A percentile compares a stretch with the other conserved stretches of the same genome.
Conservation (phyloP, 2,888 invertebrate species). For the Ennomos fuscantarius region DNA sequence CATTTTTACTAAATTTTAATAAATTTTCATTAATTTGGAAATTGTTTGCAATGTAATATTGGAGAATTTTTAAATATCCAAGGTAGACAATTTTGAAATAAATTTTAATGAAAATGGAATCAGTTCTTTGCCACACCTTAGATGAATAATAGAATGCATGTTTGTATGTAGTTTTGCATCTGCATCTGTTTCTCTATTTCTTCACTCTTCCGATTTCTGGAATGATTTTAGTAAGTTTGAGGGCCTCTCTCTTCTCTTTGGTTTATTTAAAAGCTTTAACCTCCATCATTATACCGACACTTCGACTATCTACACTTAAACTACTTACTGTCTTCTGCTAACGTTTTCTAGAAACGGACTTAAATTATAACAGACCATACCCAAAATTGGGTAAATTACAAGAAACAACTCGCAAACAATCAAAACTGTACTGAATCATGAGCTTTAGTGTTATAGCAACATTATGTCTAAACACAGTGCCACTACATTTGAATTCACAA, state of each 20-base stretch:
- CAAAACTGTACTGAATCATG: conserved; percentile 66
- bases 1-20: conserved; percentile 71
- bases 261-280: conserved; percentile 65
- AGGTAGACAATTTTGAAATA: conserved; percentile 71
- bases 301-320: conserved; percentile 67
- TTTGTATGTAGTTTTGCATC: conserved; percentile 62
- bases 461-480: conserved; percentile 41
- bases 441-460: conserved; percentile 57
- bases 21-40: conserved; percentile 61
- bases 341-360: conserved; percentile 64
- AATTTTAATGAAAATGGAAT: conserved; percentile 72
- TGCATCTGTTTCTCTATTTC: conserved; percentile 45
- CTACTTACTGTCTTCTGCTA: conserved; percentile 56
- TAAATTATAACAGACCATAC: conserved; percentile 63
- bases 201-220: conserved; percentile 59
- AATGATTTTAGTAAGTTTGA: conserved; percentile 61
- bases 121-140: conserved; percentile 85
- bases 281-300: conserved; percentile 71
- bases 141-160: conserved; percentile 80
- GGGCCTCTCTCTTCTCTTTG: conserved; percentile 50
- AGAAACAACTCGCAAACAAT: conserved; percentile 32
- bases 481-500: conserved; percentile 1
- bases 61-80: conserved; percentile 61
- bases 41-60: conserved; percentile 69
- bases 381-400: conserved; percentile 42